Evolutionary conservation across 2,888 invertebrate species (phyloP).

Genomic region (Listrodromus nycthemerus): DNA sequence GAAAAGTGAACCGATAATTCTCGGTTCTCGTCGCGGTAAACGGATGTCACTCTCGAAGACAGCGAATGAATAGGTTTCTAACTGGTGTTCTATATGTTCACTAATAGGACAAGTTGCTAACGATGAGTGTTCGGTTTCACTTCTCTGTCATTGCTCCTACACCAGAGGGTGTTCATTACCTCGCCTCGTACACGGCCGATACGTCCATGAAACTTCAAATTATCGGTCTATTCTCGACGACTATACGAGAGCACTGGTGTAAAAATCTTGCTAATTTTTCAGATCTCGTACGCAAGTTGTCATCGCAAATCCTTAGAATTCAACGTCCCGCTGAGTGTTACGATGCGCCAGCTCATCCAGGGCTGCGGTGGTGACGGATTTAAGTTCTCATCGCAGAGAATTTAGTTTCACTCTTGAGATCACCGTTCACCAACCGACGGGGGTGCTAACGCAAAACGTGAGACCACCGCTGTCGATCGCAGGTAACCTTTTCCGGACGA

Average conservation of each 20-base stretch:
- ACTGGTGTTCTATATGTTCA: slow-evolving; percentile 52
- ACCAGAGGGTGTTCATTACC: neutral
- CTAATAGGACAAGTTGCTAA: slow-evolving; percentile 63
- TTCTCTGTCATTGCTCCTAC: neutral
- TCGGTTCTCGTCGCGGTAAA: slow-evolving; percentile 56
- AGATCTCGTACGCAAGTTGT: neutral
- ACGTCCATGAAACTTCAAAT: neutral
- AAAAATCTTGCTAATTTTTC: neutral
- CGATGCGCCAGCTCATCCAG: neutral
- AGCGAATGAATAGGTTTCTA: slow-evolving; percentile 63
- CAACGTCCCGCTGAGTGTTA: neutral
- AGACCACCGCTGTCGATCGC: neutral
- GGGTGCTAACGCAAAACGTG: neutral
- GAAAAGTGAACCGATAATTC: slow-evolving; percentile 61
- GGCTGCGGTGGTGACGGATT: neutral
- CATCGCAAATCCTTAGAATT: neutral
- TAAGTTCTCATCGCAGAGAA: neutral
- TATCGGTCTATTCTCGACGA: neutral
- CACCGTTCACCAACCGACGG: neutral
- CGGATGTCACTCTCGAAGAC: slow-evolving; percentile 61
- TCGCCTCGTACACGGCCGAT: neutral
- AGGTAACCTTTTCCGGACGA: neutral
- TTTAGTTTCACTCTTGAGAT: neutral
- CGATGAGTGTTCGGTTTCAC: slow-evolving; percentile 25
- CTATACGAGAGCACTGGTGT: neutral